These are phyloP conservation scores for Standfussiana lucernea DNA, from an alignment of 2,888 invertebrate species.

Conservation along the genomic window DNA sequence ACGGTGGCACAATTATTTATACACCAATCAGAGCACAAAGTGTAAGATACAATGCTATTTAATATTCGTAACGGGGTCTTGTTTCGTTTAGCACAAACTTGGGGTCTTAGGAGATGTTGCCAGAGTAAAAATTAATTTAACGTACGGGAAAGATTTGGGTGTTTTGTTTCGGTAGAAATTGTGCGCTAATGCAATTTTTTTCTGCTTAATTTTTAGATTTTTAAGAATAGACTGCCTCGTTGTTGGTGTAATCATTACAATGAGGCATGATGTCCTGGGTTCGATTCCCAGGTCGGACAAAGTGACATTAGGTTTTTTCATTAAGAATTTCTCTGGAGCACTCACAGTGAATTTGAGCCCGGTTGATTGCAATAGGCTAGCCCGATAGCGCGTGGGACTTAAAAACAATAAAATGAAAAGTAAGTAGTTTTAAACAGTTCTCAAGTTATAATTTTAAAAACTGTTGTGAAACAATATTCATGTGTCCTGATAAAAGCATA, in stretches of 20 bases:
- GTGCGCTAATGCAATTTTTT: not conserved
- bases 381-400: no score
- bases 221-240: not conserved
- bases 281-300: not conserved
- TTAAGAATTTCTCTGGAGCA: not conserved
- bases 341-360: not conserved
- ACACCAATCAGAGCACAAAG: constrained; percentile 67
- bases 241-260: not conserved
- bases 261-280: not conserved
- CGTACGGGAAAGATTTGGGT: constrained; percentile 2
- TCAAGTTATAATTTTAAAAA: not conserved
- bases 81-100: constrained; percentile 56
- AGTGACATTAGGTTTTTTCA: not conserved
- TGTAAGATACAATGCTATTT: constrained; percentile 65
- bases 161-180: not conserved
- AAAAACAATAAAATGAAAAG: no score
- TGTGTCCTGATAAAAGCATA: not conserved
- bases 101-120: constrained; percentile 27
- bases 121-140: constrained; percentile 41
- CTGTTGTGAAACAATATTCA: not conserved
- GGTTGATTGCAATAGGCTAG: not conserved
- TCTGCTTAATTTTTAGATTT: not conserved
- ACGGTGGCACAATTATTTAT: constrained; percentile 59
- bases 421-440: not conserved
- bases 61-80: constrained; percentile 65